Conservation (phyloP, 2,888 invertebrate species). For the Troglohyphantes excavatus region DNA sequence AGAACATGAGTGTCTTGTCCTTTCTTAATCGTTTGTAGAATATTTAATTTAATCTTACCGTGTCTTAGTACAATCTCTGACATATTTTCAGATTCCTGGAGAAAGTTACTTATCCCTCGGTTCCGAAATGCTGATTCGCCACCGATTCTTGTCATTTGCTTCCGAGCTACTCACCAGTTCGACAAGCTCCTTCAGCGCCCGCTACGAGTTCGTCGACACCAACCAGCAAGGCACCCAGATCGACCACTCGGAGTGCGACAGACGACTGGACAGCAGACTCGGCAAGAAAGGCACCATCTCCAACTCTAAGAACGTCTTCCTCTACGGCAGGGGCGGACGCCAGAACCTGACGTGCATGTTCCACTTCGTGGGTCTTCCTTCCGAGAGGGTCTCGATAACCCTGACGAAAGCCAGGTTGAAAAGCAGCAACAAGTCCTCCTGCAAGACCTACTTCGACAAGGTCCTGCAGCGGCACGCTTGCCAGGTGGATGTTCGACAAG, state of each 20-base stretch:
- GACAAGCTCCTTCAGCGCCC: conserved; percentile 87
- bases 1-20: too few species aligned
- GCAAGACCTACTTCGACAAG: conserved; percentile 46
- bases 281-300: conserved; percentile 86
- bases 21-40: too few species aligned
- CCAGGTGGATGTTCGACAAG: conserved; percentile 1
- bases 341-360: conserved; percentile 87
- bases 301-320: conserved; percentile 91
- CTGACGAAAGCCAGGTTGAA: conserved; percentile 88
- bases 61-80: too few species aligned
- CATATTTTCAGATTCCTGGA: conserved; percentile 81
- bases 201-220: conserved; percentile 91
- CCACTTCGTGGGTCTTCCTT: conserved; percentile 75
- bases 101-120: conserved; percentile 91
- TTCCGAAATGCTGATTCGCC: conserved; percentile 89
- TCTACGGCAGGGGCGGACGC: conserved; percentile 91
- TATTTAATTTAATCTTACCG: too few species aligned
- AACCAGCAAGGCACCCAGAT: conserved; percentile 80
- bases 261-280: conserved; percentile 75
- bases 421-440: conserved; percentile 16
- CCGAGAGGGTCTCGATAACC: conserved; percentile 81
- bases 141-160: conserved; percentile 89
- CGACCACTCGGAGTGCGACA: conserved; percentile 77
- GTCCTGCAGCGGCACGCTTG: conserved; percentile 67
- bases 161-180: conserved; percentile 90